Evolutionary conservation across 2,113 vertebrate genomes (phyloP), one percentile per base, ranked within the genome.

Genomic region (Pipa parva): DNA sequence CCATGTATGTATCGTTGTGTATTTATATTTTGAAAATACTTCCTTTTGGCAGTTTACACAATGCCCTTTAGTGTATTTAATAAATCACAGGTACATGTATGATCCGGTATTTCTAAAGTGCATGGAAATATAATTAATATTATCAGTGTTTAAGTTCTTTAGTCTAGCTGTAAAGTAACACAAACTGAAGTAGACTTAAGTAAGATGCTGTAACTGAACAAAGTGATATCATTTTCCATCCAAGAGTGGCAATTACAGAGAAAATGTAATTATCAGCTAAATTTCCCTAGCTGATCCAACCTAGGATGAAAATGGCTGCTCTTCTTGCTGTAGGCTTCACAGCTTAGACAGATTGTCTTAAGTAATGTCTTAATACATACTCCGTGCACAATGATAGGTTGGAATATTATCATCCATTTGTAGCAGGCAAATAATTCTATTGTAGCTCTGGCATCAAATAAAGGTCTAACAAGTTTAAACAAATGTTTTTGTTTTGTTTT

Each of bases 181-280:
- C 45, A 54, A 71, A 72, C 50, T 31, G 63, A 73, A 26, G 25
- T 76, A 51, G 76, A 74, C 73, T 75, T 77, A 50, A 12, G 59
- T 73, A 79, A 77, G 75, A 79, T 79, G 83, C 80, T 83, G 83
- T 72, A 77, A 76, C 82, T 83, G 82, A 85, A 69, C 76, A 78
- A 84, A 78, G 57, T 75, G 77, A 66, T 80, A 75, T 79, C 73
- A 78, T 80, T 78, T 81, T 75, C 45, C 73, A 75, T 63, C 70
- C 73, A 77, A 85, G 77, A 82, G 78, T 25, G 70, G 79, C 70
- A 79, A 79, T 84, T 85, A 80, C 39, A 24, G 74, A 56, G 39
- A 63, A 75, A 79, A 79, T 79, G 71, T 81, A 83, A 83, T 79
- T 80, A 82, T 60, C 65, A 81, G 79, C 77, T 72, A 78, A 75